Base-by-base conservation (phyloP, 2,888 invertebrate genomes). In the Acanthosepion pharaonis region DNA sequence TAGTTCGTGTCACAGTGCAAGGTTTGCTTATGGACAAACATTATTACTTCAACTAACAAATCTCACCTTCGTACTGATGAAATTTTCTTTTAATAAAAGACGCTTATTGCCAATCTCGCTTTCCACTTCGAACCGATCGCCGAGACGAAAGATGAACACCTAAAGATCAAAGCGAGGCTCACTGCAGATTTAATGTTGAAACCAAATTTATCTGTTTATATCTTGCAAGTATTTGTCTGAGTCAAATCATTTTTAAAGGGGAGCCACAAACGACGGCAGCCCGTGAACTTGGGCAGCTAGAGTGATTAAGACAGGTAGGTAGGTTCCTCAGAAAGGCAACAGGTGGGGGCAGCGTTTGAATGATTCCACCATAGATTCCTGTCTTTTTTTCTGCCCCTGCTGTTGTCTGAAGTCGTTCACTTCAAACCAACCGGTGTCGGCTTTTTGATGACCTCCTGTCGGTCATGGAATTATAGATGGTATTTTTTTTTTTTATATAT, bases 371-470 rank as follows among this genome's bases (percentile, higher is more conserved):
- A 15, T 11, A 78, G 78, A 78, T n/a, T n/a, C n/a, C 78, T 78
- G 15, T 59, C 23, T 59, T 59, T 59, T 59, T n/a, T 11, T n/a
- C n/a, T n/a, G 0, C 78, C n/a, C n/a, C 78, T n/a, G 11, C 78
- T n/a, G 15, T 78, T 78, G n/a, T 78, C n/a, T 78, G 78, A 78
- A 78, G 78, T 78, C 78, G 78, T 78, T 78, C 78, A 78, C 78
- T 78, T 78, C 78, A 78, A 78, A 78, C 78, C n/a, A 15, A 33
- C 64, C 5, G n/a, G 23, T n/a, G n/a, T 78, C 78, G 9, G 78
- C 78, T 78, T n/a, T 78, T 78, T 78, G 78, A 78, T 78, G 78
- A 78, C 78, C 78, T 78, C 78, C 78, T 78, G 78, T 78, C n/a
- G 78, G n/a, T 78, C 18, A n/a, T 78, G n/a, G n/a, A 78, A 78